phyloP scores from a whole-genome alignment of 2,797 vertebrate genomes.

The Otolemur crassicaudatus region DNA sequence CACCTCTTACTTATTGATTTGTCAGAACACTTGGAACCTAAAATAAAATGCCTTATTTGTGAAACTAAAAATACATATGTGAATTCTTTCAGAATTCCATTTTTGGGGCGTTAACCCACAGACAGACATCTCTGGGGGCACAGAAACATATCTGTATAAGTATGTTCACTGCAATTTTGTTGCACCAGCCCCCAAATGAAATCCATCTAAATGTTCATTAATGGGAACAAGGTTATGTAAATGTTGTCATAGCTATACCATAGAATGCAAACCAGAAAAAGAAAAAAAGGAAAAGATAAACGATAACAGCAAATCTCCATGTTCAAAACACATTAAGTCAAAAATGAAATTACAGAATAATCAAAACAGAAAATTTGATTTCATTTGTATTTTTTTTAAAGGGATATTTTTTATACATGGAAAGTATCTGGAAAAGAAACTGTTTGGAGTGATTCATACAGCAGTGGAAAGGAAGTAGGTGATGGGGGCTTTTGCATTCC shows the following conservation, averaged over 20 bases:
- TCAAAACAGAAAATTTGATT: not conserved
- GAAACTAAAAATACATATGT: not conserved
- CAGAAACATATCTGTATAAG: not conserved
- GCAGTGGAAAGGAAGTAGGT: not conserved
- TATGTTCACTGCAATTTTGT: not conserved
- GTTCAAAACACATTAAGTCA: not conserved
- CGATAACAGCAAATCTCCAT: not conserved
- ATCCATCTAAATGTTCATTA: not conserved
- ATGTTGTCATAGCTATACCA: not conserved
- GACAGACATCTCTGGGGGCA: not conserved
- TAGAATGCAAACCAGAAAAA: not conserved
- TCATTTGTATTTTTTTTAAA: not conserved
- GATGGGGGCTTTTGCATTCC: not conserved
- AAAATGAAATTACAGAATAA: not conserved
- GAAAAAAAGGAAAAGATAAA: not conserved
- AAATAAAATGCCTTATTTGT: slow-evolving; percentile 33
- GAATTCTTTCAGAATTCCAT: not conserved
- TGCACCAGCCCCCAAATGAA: not conserved
- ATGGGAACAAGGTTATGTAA: not conserved
- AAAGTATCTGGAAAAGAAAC: not conserved
- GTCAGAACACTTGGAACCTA: not conserved
- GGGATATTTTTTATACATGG: not conserved
- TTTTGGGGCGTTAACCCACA: not conserved
- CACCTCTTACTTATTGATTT: not conserved
- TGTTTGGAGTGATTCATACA: not conserved